phyloP scores from a whole-genome alignment of 1,140 invertebrate species.

The Drosophila neocordata region DNA sequence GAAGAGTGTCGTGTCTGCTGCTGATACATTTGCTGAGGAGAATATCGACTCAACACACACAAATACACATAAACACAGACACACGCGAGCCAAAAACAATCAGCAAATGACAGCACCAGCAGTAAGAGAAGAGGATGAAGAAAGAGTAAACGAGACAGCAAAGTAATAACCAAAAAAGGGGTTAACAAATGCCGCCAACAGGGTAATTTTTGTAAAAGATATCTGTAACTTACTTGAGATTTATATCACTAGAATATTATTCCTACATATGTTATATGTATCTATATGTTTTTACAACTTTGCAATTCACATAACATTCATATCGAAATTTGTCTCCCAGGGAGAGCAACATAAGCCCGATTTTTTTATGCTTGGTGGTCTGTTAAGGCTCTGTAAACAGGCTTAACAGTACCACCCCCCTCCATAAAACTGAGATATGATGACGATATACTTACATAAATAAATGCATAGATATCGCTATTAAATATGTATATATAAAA shows the following conservation, averaged over 20 bases:
- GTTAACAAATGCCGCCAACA: slow-evolving; percentile 33
- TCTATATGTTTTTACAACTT: no score
- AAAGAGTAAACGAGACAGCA: slow-evolving; percentile 2
- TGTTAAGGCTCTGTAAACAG: neutral
- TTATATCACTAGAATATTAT: neutral
- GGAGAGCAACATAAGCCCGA: neutral
- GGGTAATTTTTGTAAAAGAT: neutral
- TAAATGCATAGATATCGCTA: slow-evolving; percentile 14
- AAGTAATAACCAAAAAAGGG: slow-evolving; percentile 25
- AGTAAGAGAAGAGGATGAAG: slow-evolving; percentile 4
- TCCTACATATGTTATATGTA: no score
- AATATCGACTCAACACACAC: slow-evolving; percentile 6
- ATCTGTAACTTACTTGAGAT: slow-evolving; percentile 1
- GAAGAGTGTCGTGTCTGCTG: slow-evolving; percentile 29
- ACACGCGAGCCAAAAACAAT: slow-evolving; percentile 6
- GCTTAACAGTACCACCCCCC: neutral
- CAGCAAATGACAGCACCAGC: slow-evolving; percentile 10
- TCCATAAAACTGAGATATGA: slow-evolving; percentile 14
- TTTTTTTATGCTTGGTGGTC: neutral
- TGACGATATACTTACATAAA: slow-evolving; percentile 35
- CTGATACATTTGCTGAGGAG: neutral
- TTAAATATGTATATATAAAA: neutral
- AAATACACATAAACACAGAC: neutral
- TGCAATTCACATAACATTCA: neutral
- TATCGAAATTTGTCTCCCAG: neutral